Evolutionary conservation across 2,113 vertebrate genomes (phyloP).

Genomic region (Hymenochirus boettgeri): DNA sequence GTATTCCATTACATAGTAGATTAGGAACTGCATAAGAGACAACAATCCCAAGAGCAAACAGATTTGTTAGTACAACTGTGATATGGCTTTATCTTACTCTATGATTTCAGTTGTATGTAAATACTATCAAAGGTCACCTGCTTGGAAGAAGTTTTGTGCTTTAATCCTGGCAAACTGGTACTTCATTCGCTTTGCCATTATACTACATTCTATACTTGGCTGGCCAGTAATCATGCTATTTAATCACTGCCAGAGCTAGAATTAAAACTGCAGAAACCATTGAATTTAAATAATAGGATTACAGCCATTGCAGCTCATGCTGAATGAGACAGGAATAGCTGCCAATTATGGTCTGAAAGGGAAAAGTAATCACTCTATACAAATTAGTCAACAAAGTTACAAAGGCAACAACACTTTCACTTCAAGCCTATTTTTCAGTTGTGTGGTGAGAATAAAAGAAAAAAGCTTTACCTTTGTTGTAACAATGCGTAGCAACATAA

Average conservation of each 20-base stretch:
- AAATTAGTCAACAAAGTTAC: slow-evolving; percentile 29
- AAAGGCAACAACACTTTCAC: slow-evolving; percentile 29
- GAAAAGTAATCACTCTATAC: slow-evolving; percentile 31
- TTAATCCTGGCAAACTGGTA: slow-evolving; percentile 17
- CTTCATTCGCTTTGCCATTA: slow-evolving; percentile 19
- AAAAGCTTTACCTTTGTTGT: not conserved
- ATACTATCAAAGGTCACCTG: slow-evolving; percentile 34
- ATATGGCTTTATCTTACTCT: slow-evolving; percentile 35
- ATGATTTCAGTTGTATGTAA: slow-evolving; percentile 38
- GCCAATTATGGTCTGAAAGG: slow-evolving; percentile 29
- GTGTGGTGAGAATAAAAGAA: slow-evolving; percentile 5
- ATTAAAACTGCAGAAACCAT: slow-evolving; percentile 29
- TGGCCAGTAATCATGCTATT: slow-evolving; percentile 22
- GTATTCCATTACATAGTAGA: slow-evolving; percentile 30
- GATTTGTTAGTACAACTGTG: slow-evolving; percentile 14
- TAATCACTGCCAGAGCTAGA: slow-evolving; percentile 34
- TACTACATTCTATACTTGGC: slow-evolving; percentile 16
- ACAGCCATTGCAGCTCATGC: slow-evolving; percentile 9
- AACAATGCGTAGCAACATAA: not conserved
- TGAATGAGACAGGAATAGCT: slow-evolving; percentile 22
- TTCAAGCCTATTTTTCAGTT: not conserved
- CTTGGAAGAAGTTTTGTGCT: slow-evolving; percentile 14
- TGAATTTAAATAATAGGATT: slow-evolving; percentile 39
- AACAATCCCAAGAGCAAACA: slow-evolving; percentile 20
- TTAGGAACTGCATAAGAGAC: slow-evolving; percentile 23